A percentile compares a stretch with the other conserved stretches of the same genome.
These are phyloP conservation scores for Yponomeuta evonymella DNA, from an alignment of 2,888 invertebrate genomes.

Conservation along the genomic window DNA sequence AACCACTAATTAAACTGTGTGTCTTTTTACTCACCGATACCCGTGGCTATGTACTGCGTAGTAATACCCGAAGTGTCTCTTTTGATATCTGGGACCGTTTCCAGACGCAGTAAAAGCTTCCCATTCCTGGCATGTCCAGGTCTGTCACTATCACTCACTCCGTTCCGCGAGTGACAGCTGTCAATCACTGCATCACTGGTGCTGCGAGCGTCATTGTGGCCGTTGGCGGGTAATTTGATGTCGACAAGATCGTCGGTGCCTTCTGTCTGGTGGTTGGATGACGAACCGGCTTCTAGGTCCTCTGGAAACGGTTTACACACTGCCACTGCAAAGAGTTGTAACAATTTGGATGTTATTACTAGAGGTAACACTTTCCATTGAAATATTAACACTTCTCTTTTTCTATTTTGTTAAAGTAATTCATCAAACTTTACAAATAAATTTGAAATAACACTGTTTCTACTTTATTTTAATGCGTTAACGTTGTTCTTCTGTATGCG, in stretches of 20 bases:
- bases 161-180: neutral
- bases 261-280: neutral
- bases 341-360: too few species aligned
- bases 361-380: too few species aligned
- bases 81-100: slow-evolving; percentile 66
- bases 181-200: neutral
- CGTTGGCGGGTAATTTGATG: neutral
- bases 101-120: slow-evolving; percentile 49
- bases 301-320: slow-evolving; percentile 1
- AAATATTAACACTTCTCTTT: too few species aligned
- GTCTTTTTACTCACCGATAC: slow-evolving; percentile 49
- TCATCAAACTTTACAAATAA: too few species aligned
- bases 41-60: slow-evolving; percentile 65
- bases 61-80: slow-evolving; percentile 65
- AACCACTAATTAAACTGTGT: neutral
- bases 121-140: slow-evolving; percentile 8
- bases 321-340: slow-evolving; percentile 16
- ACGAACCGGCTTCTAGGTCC: slow-evolving; percentile 9
- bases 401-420: too few species aligned
- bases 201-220: neutral
- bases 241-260: neutral
- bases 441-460: too few species aligned
- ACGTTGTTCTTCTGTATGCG: too few species aligned
- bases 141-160: neutral
- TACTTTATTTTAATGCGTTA: too few species aligned